phyloP scores from a whole-genome alignment of 2,888 invertebrate genomes.

The Cancer borealis region DNA sequence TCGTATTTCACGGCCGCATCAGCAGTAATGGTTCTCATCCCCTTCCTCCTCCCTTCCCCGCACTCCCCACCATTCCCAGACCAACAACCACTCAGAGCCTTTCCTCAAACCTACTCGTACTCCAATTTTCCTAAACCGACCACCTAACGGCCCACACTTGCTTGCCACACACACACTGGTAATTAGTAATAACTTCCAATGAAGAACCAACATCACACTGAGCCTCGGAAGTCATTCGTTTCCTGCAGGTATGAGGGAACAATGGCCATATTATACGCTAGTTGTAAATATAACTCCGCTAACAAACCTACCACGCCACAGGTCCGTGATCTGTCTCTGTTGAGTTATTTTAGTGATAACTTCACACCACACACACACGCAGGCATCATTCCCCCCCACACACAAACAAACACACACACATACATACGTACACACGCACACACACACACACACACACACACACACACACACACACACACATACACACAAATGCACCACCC shows the following conservation, averaged over 20 bases:
- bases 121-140: background rate
- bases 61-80: background rate
- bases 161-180: background rate
- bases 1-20: background rate
- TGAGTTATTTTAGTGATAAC: background rate
- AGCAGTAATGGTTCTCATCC: background rate
- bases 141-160: background rate
- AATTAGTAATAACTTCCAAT: background rate
- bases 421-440: background rate
- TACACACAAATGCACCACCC: background rate
- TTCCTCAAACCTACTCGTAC: background rate
- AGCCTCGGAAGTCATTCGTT: background rate
- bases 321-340: background rate
- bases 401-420: background rate
- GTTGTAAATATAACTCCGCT: slow-evolving; percentile 25
- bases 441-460: slow-evolving; percentile 46
- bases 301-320: background rate
- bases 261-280: slow-evolving; percentile 10
- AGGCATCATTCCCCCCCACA: too few species aligned
- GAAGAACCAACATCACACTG: background rate
- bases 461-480: slow-evolving; percentile 41
- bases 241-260: background rate
- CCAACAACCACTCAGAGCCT: background rate
- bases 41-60: background rate
- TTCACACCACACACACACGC: slow-evolving; percentile 47